Evolutionary conservation across 2,797 vertebrate species (phyloP).

Genomic region (Scomberomorus guttatus): DNA sequence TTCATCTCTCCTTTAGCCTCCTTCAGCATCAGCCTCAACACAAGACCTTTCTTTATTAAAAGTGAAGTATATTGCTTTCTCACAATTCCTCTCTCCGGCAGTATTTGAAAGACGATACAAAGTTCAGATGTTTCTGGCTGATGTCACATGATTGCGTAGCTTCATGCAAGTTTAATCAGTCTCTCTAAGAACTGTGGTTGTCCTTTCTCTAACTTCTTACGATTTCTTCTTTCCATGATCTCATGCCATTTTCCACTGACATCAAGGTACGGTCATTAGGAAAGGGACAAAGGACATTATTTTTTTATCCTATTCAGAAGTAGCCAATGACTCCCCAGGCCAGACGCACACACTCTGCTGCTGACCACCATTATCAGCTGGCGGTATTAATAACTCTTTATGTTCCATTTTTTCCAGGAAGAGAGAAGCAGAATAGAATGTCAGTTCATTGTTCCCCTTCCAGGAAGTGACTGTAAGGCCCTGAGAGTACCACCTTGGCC

Average conservation of each 20-base stretch:
- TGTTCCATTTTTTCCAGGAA: constrained; percentile 73
- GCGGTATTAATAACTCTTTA: constrained; percentile 80
- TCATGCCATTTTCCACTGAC: constrained; percentile 73
- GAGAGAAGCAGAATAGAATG: constrained; percentile 70
- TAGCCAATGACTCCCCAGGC: constrained; percentile 21
- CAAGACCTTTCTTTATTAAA: constrained; percentile 57
- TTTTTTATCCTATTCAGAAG: constrained; percentile 48
- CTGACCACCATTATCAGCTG: constrained; percentile 57
- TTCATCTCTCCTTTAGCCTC: constrained; percentile 41
- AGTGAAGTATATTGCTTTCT: constrained; percentile 54
- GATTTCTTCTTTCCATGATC: constrained; percentile 71
- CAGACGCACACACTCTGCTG: constrained; percentile 27
- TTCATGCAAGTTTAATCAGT: constrained; percentile 46
- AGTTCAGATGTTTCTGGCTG: constrained; percentile 64
- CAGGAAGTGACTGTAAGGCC: constrained; percentile 69
- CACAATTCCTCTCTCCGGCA: constrained; percentile 27
- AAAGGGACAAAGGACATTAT: constrained; percentile 57
- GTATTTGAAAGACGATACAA: constrained; percentile 40
- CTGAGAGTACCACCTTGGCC: constrained; percentile 41
- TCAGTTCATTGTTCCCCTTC: constrained; percentile 79
- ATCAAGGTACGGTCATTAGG: constrained; percentile 58
- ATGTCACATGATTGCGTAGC: constrained; percentile 56
- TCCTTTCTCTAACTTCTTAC: constrained; percentile 45
- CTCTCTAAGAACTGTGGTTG: constrained; percentile 39
- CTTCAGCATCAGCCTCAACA: not conserved